These are phyloP conservation scores for Tachina grossa DNA, from an alignment of 2,888 invertebrate species.

Conservation along the genomic window DNA sequence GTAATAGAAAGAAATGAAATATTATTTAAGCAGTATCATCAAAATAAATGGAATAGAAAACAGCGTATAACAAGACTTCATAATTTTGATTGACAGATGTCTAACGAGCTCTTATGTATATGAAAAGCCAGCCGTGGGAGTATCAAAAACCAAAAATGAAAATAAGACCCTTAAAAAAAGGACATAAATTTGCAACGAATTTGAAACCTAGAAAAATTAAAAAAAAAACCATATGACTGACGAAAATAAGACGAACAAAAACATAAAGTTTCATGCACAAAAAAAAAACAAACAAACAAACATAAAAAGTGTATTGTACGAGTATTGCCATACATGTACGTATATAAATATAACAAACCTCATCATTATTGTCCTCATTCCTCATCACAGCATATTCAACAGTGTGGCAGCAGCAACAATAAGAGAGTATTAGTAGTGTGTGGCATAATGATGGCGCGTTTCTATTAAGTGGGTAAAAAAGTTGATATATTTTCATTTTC, in stretches of 20 bases:
- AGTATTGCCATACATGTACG: conserved; percentile 22
- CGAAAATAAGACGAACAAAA: conserved; percentile 8
- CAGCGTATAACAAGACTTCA: conserved; percentile 68
- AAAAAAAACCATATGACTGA: not conserved
- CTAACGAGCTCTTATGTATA: conserved; percentile 72
- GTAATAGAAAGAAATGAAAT: not conserved
- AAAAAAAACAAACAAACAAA: not conserved
- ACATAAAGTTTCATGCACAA: conserved; percentile 36
- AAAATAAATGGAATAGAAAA: conserved; percentile 41
- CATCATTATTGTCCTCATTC: conserved; percentile 23
- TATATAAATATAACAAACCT: conserved; percentile 57
- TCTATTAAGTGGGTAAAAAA: conserved; percentile 57
- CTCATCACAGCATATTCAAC: conserved; percentile 35
- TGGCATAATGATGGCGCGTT: conserved; percentile 57
- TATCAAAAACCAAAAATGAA: conserved; percentile 14
- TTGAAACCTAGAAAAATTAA: not conserved
- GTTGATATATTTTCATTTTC: conserved; percentile 64
- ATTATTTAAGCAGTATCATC: not conserved
- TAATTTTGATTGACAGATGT: conserved; percentile 78
- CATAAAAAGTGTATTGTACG: conserved; percentile 6
- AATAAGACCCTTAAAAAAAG: conserved; percentile 33
- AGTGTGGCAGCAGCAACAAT: conserved; percentile 32
- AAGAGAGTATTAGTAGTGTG: conserved; percentile 15
- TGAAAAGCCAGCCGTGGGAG: conserved; percentile 21
- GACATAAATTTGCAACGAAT: conserved; percentile 33